Evolutionary conservation across 2,888 invertebrate genomes (phyloP).

Genomic region (Crossocerus cetratus): DNA sequence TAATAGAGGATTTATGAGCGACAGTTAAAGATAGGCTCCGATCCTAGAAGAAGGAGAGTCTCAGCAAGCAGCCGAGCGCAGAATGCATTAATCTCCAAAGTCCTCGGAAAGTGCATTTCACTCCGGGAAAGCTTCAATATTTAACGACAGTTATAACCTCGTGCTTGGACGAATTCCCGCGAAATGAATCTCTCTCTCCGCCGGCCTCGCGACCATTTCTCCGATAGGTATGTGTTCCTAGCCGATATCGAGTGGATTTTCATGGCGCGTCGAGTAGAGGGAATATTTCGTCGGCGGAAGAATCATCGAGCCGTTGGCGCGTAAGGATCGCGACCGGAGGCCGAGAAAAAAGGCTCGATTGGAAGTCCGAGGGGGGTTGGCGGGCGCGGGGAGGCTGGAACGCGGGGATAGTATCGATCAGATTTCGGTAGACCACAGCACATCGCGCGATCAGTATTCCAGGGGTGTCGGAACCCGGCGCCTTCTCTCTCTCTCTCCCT

Average conservation of each 20-base stretch:
- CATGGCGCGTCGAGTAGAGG: neutral
- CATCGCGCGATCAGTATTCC: slow-evolving; percentile 66
- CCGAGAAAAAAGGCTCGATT: slow-evolving; percentile 23
- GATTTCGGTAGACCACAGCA: slow-evolving; percentile 61
- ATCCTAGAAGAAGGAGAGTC: neutral
- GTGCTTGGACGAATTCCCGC: neutral
- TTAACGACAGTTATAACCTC: no score
- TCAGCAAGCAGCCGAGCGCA: neutral
- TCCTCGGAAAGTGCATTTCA: neutral
- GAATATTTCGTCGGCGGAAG: neutral
- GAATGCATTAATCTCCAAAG: neutral
- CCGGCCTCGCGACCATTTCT: neutral
- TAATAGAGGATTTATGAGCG: slow-evolving; percentile 8
- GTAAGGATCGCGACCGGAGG: neutral
- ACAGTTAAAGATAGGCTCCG: slow-evolving; percentile 5
- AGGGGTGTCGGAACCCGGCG: slow-evolving; percentile 63
- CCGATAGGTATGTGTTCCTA: no score
- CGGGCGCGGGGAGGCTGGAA: slow-evolving; percentile 22
- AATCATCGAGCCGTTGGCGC: neutral
- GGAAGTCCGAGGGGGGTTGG: slow-evolving; percentile 14
- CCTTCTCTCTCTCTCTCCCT: no score
- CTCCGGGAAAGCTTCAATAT: neutral
- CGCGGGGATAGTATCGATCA: slow-evolving; percentile 67
- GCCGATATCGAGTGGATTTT: neutral
- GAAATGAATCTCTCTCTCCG: neutral